Evolutionary conservation across 1,140 invertebrate species (phyloP).

Genomic region (Ostrea edulis): DNA sequence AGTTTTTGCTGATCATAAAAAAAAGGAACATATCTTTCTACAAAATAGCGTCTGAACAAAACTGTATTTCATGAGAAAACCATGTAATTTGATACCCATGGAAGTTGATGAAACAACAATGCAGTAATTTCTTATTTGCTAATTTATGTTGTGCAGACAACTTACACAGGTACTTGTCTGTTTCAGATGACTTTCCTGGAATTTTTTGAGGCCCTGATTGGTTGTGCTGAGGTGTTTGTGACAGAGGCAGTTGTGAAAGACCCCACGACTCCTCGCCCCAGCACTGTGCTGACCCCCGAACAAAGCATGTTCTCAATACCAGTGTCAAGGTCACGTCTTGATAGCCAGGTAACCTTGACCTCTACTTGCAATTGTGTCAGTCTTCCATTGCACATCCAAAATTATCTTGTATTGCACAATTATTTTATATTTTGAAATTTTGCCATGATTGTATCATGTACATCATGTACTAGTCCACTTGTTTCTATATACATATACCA

Average conservation of each 20-base stretch:
- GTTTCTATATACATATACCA: not conserved
- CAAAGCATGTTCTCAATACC: constrained; percentile 75
- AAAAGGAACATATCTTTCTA: too few species aligned
- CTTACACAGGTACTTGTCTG: not conserved
- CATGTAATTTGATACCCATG: too few species aligned
- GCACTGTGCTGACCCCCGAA: constrained; percentile 69
- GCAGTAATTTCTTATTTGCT: too few species aligned
- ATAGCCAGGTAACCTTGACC: constrained; percentile 71
- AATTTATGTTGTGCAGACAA: too few species aligned
- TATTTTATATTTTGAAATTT: not conserved
- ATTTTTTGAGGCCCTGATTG: constrained; percentile 78
- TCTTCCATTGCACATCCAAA: not conserved
- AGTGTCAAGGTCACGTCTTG: constrained; percentile 68
- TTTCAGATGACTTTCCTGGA: constrained; percentile 79
- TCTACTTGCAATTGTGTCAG: not conserved
- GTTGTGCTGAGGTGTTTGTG: constrained; percentile 77
- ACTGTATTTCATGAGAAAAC: too few species aligned
- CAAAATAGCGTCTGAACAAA: too few species aligned
- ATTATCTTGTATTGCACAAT: not conserved
- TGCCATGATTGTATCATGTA: not conserved
- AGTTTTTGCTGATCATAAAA: too few species aligned
- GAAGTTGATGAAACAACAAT: too few species aligned
- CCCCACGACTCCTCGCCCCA: constrained; percentile 73
- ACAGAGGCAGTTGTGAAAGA: constrained; percentile 77
- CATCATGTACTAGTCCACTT: not conserved